These are phyloP conservation scores for Xylota sylvarum DNA, from an alignment of 2,888 invertebrate species.

Conservation along the genomic window DNA sequence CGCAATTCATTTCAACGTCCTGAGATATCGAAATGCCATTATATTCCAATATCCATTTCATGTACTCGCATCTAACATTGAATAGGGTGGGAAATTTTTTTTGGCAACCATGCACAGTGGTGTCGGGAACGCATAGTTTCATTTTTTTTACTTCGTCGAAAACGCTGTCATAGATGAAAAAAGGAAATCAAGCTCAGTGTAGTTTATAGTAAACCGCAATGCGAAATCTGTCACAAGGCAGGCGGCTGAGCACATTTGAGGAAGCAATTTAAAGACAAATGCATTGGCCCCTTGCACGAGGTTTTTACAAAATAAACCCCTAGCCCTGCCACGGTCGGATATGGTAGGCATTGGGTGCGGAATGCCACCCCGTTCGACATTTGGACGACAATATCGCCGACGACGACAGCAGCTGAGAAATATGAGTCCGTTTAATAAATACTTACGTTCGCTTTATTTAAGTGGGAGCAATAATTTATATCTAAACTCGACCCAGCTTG, in stretches of 20 bases:
- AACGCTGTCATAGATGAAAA: conserved; percentile 58
- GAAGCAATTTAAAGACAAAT: conserved; percentile 70
- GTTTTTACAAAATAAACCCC: conserved; percentile 47
- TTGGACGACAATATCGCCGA: conserved; percentile 59
- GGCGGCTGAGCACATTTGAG: conserved; percentile 63
- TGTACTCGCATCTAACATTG: conserved; percentile 57
- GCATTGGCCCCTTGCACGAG: conserved; percentile 60
- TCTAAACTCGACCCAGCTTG: conserved; percentile 57
- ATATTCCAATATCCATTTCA: conserved; percentile 69
- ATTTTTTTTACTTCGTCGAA: conserved; percentile 49
- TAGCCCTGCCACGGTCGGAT: conserved; percentile 22
- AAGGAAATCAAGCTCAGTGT: conserved; percentile 70
- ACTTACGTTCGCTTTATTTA: conserved; percentile 75
- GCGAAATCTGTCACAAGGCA: conserved; percentile 83
- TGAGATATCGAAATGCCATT: conserved; percentile 73
- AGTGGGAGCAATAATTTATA: conserved; percentile 75
- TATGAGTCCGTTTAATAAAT: conserved; percentile 75
- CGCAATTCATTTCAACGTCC: conserved; percentile 58
- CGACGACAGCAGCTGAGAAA: conserved; percentile 65
- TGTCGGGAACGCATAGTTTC: conserved; percentile 67
- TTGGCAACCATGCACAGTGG: conserved; percentile 61
- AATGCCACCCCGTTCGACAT: conserved; percentile 49
- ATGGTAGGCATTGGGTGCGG: conserved; percentile 26
- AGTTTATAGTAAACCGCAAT: conserved; percentile 84
- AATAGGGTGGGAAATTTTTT: conserved; percentile 22